Conservation (phyloP, 2,113 vertebrate species). For the Ia io region DNA sequence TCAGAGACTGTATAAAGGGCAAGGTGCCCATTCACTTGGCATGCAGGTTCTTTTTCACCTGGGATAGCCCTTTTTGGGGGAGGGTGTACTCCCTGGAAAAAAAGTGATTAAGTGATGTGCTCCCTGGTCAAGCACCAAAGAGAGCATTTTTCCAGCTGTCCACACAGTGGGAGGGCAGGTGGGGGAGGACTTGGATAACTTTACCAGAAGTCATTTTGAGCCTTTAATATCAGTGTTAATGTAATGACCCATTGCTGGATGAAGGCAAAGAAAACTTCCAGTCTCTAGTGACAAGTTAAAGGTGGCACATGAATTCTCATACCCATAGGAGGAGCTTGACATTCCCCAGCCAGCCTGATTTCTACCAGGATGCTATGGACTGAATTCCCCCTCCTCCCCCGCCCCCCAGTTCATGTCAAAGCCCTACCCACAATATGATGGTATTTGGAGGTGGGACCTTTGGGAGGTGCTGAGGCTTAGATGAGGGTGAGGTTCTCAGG, state of each 20-base stretch:
- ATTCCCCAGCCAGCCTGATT: not conserved
- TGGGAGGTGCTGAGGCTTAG: not conserved
- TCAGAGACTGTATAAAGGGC: not conserved
- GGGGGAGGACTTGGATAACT: too few species aligned
- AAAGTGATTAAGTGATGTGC: not conserved
- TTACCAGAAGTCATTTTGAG: not conserved
- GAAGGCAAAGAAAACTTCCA: not conserved
- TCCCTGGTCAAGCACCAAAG: not conserved
- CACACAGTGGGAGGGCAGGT: not conserved
- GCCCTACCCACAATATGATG: not conserved
- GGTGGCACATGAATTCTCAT: not conserved
- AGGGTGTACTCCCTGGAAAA: not conserved
- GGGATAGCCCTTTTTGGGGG: not conserved
- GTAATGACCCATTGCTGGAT: not conserved
- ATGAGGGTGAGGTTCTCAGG: not conserved
- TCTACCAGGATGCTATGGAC: not conserved
- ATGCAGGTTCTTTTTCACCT: not conserved
- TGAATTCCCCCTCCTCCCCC: not conserved
- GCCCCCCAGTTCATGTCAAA: not conserved
- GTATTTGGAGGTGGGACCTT: not conserved
- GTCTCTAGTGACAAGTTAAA: not conserved
- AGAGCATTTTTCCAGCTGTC: not conserved
- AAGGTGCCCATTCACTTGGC: not conserved
- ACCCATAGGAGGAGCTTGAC: not conserved
- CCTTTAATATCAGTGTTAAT: not conserved